A percentile compares a stretch with the other conserved stretches of the same genome.
Evolutionary conservation across 2,113 vertebrate genomes (phyloP).

Genomic region (Saccopteryx leptura): DNA sequence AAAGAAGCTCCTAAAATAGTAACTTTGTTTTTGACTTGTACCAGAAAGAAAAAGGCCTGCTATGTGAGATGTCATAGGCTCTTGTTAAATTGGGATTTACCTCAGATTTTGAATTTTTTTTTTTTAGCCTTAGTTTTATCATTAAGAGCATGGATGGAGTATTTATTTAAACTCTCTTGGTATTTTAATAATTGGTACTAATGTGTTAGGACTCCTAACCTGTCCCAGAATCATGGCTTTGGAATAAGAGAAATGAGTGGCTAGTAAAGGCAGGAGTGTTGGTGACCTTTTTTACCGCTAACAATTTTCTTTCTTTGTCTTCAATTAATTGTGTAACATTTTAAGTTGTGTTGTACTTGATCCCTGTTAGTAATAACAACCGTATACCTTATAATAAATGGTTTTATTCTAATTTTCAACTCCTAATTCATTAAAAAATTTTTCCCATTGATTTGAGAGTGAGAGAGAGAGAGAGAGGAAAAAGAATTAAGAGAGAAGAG

Average conservation of each 20-base stretch:
- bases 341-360: not conserved
- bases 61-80: not conserved
- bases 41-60: not conserved
- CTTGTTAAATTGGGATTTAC: not conserved
- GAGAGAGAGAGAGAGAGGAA: no score
- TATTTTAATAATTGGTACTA: not conserved
- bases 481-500: no score
- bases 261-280: not conserved
- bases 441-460: no score
- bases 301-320: not conserved
- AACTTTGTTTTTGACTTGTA: not conserved
- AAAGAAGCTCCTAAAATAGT: not conserved
- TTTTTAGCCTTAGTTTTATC: not conserved
- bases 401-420: conserved; percentile 14
- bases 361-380: not conserved
- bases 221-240: not conserved
- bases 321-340: not conserved
- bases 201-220: not conserved
- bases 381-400: not conserved
- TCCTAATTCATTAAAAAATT: not conserved
- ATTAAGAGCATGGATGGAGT: not conserved
- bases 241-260: not conserved
- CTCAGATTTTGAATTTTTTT: not conserved
- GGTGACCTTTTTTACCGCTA: not conserved
- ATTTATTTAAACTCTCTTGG: not conserved